These are phyloP conservation scores for Poecilobothrus nobilitatus DNA, from an alignment of 2,888 invertebrate genomes.

Conservation along the genomic window DNA sequence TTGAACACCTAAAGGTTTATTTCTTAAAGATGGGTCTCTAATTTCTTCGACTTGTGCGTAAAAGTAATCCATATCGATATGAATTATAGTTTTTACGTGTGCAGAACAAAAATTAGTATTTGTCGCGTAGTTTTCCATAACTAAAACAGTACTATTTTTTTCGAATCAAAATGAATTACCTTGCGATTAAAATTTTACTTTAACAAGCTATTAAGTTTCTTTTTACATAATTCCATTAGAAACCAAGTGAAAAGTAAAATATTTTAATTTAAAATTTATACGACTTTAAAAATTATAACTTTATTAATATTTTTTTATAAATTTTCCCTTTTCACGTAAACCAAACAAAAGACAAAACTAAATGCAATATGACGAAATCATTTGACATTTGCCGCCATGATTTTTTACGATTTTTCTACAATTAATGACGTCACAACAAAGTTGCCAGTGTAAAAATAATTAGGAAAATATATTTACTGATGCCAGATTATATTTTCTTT, in stretches of 20 bases:
- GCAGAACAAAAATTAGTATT: constrained; percentile 16
- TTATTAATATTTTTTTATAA: too few relatives aligned
- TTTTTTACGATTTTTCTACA: neutral
- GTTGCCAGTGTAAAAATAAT: neutral
- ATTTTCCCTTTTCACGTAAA: neutral
- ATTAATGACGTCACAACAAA: neutral
- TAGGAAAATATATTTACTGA: too few relatives aligned
- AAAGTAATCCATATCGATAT: constrained; percentile 75
- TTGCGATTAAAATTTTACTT: too few relatives aligned
- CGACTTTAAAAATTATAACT: too few relatives aligned
- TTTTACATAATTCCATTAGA: neutral
- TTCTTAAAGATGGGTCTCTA: constrained; percentile 57
- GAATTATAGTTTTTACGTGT: constrained; percentile 65
- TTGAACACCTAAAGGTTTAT: constrained; percentile 67
- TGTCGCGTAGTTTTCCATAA: neutral
- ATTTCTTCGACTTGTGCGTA: constrained; percentile 81
- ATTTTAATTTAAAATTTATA: too few relatives aligned
- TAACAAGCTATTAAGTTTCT: too few relatives aligned
- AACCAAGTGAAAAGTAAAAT: neutral
- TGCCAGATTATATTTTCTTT: too few relatives aligned
- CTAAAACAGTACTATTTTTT: neutral
- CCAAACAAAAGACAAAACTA: constrained; percentile 4
- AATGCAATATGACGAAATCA: neutral
- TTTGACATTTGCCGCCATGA: neutral
- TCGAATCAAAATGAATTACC: neutral